These are phyloP conservation scores for Eupithecia exiguata DNA, from an alignment of 2,888 invertebrate genomes.

Conservation along the genomic window DNA sequence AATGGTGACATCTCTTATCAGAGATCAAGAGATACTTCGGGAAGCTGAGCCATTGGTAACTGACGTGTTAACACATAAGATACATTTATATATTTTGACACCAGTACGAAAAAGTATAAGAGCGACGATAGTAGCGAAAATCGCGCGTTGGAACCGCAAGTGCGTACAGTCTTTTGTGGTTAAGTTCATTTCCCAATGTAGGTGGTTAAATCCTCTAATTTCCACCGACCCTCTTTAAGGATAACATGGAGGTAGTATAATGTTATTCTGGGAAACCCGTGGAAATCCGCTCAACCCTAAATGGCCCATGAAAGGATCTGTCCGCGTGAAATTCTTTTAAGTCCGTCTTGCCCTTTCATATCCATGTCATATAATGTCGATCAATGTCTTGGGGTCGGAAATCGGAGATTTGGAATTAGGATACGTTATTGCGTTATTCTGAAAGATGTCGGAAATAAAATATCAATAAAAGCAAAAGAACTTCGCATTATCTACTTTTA, in stretches of 20 bases:
- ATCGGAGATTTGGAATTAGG: not conserved
- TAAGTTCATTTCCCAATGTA: not conserved
- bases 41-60: too few species aligned
- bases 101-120: too few species aligned
- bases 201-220: constrained; percentile 6
- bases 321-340: constrained; percentile 8
- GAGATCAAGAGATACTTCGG: too few species aligned
- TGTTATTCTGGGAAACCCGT: constrained; percentile 10
- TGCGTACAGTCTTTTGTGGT: not conserved
- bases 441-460: not conserved
- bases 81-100: too few species aligned
- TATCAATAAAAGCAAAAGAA: not conserved
- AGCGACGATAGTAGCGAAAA: not conserved
- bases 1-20: too few species aligned
- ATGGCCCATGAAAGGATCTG: constrained; percentile 1
- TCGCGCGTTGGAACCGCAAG: not conserved
- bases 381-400: not conserved
- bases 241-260: not conserved
- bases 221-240: constrained; percentile 4
- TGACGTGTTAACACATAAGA: too few species aligned
- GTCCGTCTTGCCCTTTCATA: constrained; percentile 7
- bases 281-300: constrained; percentile 12
- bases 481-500: not conserved
- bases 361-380: constrained; percentile 3
- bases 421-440: constrained; percentile 3